phyloP scores from a whole-genome alignment of 30 jellyfish, hydroid and myxozoan genomes.

The Phacellophora camtschatica region DNA sequence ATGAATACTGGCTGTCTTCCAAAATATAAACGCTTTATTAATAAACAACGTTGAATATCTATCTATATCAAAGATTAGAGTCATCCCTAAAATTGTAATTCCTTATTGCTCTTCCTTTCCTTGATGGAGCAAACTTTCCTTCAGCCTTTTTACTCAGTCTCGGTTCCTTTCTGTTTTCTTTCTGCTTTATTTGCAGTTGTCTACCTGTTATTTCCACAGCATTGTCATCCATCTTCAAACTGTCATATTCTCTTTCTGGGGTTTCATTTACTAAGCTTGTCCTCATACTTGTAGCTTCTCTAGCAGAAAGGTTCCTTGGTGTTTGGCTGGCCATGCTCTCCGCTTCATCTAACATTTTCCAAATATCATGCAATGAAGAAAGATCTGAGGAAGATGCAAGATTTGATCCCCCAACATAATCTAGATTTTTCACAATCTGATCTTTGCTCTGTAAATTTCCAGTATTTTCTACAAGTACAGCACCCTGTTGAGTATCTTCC shows the following conservation, averaged over 20 bases:
- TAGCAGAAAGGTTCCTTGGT: constrained; percentile 36
- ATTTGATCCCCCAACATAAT: not conserved
- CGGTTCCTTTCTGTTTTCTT: constrained; percentile 2
- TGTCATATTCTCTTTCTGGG: not conserved
- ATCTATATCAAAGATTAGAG: too few species aligned
- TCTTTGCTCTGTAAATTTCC: not conserved
- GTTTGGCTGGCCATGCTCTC: constrained; percentile 55
- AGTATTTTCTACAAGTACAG: not conserved
- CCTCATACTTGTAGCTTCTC: not conserved
- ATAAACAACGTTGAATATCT: too few species aligned
- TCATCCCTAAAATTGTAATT: constrained; percentile 52
- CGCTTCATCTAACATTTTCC: constrained; percentile 75
- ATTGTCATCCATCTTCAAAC: not conserved
- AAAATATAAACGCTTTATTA: too few species aligned
- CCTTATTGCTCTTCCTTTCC: constrained; percentile 14
- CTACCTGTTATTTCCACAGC: constrained; percentile 40
- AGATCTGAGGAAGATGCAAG: constrained; percentile 58
- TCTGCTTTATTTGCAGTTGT: not conserved
- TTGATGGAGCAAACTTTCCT: constrained; percentile 17
- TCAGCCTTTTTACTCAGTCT: constrained; percentile 48
- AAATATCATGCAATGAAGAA: constrained; percentile 70
- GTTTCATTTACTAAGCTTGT: too few species aligned
- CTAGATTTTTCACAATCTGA: not conserved
- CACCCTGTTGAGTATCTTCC: not conserved
- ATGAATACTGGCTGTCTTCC: too few species aligned